These are phyloP conservation scores for Macrochelys suwanniensis DNA, from an alignment of 2,797 vertebrate genomes.

Conservation along the genomic window DNA sequence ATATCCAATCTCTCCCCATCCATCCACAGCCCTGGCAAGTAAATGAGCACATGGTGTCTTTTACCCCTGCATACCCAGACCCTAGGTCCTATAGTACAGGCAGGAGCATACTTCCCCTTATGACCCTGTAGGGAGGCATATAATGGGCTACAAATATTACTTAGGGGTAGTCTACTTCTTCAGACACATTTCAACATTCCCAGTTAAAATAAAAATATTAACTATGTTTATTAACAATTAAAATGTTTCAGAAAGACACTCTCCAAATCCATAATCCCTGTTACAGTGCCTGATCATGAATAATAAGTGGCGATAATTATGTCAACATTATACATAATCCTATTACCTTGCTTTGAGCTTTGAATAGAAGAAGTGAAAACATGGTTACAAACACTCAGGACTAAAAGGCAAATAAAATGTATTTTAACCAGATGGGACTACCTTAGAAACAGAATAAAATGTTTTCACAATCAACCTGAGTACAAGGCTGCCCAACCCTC, in stretches of 20 bases:
- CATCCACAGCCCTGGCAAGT: neutral
- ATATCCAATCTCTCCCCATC: neutral
- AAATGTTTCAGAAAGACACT: neutral
- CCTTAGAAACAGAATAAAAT: neutral
- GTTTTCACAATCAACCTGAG: neutral
- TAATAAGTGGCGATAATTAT: neutral
- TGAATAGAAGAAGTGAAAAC: neutral
- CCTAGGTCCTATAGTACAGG: neutral
- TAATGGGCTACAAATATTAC: no score
- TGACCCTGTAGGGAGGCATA: rapidly evolving
- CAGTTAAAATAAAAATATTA: neutral
- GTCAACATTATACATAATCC: neutral
- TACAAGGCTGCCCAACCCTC: neutral
- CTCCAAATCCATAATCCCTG: neutral
- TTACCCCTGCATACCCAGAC: rapidly evolving
- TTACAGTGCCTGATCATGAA: neutral
- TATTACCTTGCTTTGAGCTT: neutral
- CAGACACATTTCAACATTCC: neutral
- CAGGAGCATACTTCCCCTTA: neutral
- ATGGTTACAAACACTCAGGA: neutral
- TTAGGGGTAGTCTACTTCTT: neutral
- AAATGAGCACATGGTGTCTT: neutral
- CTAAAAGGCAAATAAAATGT: neutral
- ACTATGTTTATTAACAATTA: neutral
- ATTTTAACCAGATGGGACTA: neutral